Evolutionary conservation across 2,888 invertebrate genomes (phyloP).

Genomic region (Camptogramma bilineatum): DNA sequence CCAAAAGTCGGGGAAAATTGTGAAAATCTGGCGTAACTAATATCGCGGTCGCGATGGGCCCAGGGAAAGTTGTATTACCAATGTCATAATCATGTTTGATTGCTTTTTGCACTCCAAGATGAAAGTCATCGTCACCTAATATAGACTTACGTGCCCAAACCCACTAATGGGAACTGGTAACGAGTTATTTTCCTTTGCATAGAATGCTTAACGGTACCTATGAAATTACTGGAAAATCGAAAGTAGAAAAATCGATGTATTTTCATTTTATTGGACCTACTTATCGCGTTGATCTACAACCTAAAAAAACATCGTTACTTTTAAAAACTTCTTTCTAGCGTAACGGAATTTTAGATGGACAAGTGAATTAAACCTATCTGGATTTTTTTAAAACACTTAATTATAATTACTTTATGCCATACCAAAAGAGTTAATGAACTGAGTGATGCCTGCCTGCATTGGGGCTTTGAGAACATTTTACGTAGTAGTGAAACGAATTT

Average conservation of each 20-base stretch:
- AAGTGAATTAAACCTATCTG: neutral
- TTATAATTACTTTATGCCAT: neutral
- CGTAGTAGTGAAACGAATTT: no score
- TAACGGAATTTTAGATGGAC: neutral
- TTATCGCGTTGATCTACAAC: neutral
- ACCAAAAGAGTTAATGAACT: no score
- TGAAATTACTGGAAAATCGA: neutral
- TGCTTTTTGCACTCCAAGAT: conserved; percentile 46
- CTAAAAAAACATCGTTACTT: neutral
- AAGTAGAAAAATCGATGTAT: neutral
- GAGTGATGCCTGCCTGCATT: no score
- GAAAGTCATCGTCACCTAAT: conserved; percentile 52
- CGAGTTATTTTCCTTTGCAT: conserved; percentile 13
- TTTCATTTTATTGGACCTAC: neutral
- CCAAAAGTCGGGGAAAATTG: conserved; percentile 68
- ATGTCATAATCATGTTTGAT: conserved; percentile 48
- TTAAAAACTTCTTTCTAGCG: no score
- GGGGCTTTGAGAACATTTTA: no score
- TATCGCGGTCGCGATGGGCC: conserved; percentile 53
- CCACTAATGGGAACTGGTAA: conserved; percentile 15
- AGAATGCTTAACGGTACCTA: neutral
- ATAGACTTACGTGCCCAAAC: conserved; percentile 22
- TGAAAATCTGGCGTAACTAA: conserved; percentile 74
- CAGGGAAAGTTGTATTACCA: conserved; percentile 56
- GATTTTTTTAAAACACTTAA: neutral